Percentiles rank a stretch among this genome's conserved stretches.
These are phyloP conservation scores for Nymphicus hollandicus DNA, from an alignment of 2,113 vertebrate genomes.

Conservation along the genomic window DNA sequence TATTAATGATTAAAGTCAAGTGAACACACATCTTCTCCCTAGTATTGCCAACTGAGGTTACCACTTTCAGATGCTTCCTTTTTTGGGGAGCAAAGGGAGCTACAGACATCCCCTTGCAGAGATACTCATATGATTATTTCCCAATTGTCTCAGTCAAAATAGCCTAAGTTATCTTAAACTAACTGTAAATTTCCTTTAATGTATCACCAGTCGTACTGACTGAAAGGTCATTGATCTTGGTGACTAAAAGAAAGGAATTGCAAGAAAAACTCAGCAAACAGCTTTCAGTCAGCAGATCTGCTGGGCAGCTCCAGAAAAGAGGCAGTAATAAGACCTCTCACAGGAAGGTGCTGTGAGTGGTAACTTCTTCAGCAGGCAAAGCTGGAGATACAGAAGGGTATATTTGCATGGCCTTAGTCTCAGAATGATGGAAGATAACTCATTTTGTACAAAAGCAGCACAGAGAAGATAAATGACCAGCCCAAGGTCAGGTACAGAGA, in stretches of 20 bases:
- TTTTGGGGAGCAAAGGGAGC: rapidly evolving
- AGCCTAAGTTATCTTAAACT: neutral
- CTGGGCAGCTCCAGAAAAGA: neutral
- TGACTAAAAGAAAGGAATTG: neutral
- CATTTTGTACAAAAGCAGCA: neutral
- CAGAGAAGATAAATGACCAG: neutral
- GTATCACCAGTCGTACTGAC: neutral
- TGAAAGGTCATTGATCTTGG: neutral
- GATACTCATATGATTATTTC: neutral
- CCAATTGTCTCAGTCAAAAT: neutral
- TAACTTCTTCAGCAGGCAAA: neutral
- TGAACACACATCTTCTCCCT: neutral
- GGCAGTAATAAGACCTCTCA: neutral
- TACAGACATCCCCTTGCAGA: neutral
- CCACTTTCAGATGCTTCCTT: neutral
- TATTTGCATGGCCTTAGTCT: neutral
- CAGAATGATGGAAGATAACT: neutral
- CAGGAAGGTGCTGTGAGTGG: neutral
- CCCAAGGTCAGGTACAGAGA: neutral
- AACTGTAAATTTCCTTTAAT: neutral
- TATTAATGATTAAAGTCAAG: neutral
- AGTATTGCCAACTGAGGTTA: neutral
- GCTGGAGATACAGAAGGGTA: neutral
- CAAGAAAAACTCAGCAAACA: neutral
- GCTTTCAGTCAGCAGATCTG: neutral